These are phyloP conservation scores for Lepidurus arcticus DNA, from an alignment of 1,140 invertebrate genomes.

Conservation along the genomic window DNA sequence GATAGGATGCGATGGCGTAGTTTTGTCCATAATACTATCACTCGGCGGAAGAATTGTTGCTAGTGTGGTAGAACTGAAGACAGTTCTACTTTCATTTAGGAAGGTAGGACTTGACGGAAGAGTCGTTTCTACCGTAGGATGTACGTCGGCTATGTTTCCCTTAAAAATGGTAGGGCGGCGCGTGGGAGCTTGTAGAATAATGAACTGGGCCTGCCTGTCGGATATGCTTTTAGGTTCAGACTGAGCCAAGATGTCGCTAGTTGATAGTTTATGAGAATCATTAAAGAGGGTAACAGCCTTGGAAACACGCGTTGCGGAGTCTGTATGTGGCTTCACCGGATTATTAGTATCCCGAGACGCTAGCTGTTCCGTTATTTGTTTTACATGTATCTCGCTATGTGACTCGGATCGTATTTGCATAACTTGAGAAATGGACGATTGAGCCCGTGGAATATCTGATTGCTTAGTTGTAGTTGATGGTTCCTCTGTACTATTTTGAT, in stretches of 20 bases:
- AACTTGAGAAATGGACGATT: constrained; percentile 1
- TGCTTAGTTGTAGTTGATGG: background rate
- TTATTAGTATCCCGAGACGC: background rate
- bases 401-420: background rate
- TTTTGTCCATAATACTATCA: too few relatives aligned
- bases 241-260: background rate
- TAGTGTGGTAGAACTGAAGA: too few relatives aligned
- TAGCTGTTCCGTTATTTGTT: background rate
- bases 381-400: background rate
- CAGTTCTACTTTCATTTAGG: too few relatives aligned
- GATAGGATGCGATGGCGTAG: too few relatives aligned
- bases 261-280: background rate
- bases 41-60: too few relatives aligned
- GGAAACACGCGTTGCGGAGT: background rate
- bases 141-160: background rate
- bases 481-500: background rate
- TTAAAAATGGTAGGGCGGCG: background rate
- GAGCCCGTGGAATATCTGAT: background rate
- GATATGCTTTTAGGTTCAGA: background rate
- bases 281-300: background rate
- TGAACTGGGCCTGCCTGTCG: background rate
- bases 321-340: background rate
- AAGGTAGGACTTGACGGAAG: background rate
- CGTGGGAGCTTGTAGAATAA: background rate
- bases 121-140: background rate